Conservation (phyloP, 2,797 vertebrate species). For the Microctenopoma steveboyesi region DNA sequence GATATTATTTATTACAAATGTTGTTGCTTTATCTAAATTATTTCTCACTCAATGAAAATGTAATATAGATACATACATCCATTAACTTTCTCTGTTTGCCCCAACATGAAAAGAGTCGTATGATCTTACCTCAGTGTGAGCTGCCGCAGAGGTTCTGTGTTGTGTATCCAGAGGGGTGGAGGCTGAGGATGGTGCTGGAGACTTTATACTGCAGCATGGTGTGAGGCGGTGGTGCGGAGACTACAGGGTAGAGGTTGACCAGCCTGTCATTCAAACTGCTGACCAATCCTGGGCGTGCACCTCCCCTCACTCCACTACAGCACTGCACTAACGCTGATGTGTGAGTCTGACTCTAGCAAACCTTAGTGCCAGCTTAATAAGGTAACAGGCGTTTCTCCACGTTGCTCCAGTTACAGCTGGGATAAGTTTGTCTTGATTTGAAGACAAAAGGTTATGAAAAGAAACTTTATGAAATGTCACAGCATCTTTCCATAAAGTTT, state of each 20-base stretch:
- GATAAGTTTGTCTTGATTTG: too few species aligned
- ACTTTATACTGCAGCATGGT: slow-evolving; percentile 64
- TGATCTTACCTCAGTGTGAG: slow-evolving; percentile 41
- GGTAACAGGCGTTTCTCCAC: not conserved
- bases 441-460: too few species aligned
- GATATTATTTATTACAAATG: not conserved
- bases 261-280: slow-evolving; percentile 58
- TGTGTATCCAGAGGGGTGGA: slow-evolving; percentile 36
- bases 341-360: slow-evolving; percentile 3
- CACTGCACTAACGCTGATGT: slow-evolving; percentile 9
- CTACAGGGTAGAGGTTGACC: slow-evolving; percentile 44
- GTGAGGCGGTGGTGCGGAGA: slow-evolving; percentile 30
- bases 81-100: not conserved
- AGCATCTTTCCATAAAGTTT: too few species aligned
- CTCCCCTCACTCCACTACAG: slow-evolving; percentile 70
- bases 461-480: too few species aligned
- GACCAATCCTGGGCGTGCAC: slow-evolving; percentile 69
- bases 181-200: slow-evolving; percentile 33
- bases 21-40: not conserved
- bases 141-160: slow-evolving; percentile 3
- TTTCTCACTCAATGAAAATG: not conserved
- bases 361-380: not conserved
- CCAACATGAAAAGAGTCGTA: too few species aligned
- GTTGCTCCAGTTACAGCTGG: too few species aligned
- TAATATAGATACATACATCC: too few species aligned